These are phyloP conservation scores for Pissodes strobi DNA, from an alignment of 1,140 invertebrate species.

Conservation along the genomic window DNA sequence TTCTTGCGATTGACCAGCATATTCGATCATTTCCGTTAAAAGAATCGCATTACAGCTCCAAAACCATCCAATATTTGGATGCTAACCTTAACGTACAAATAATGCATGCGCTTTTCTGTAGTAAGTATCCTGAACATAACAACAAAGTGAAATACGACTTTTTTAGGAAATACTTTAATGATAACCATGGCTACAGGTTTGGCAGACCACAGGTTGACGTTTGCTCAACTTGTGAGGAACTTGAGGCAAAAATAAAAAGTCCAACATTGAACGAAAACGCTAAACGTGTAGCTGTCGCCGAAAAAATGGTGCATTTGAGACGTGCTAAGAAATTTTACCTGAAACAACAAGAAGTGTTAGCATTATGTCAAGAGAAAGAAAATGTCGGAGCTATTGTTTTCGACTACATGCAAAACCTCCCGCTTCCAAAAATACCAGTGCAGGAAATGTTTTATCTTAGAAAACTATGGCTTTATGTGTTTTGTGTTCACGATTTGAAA, in stretches of 20 bases:
- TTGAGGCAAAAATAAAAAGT: neutral
- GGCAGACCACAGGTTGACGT: conserved; percentile 47
- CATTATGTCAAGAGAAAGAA: neutral
- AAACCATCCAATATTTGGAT: neutral
- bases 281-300: neutral
- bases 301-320: conserved; percentile 33
- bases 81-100: neutral
- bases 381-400: conserved; percentile 10
- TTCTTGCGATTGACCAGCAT: neutral
- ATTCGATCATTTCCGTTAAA: neutral
- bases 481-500: conserved; percentile 7
- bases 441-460: conserved; percentile 8
- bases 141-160: conserved; percentile 43
- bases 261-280: neutral
- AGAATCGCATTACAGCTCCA: neutral
- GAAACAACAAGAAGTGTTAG: conserved; percentile 32
- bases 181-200: conserved; percentile 44
- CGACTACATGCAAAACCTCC: conserved; percentile 17
- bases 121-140: neutral
- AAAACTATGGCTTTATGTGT: conserved; percentile 12
- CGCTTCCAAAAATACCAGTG: neutral
- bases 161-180: conserved; percentile 45
- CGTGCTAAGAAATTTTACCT: conserved; percentile 48
- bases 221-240: conserved; percentile 31
- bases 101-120: conserved; percentile 10